These are phyloP conservation scores for Leptobrachium ailaonicum DNA, from an alignment of 2,113 vertebrate species.

Conservation along the genomic window DNA sequence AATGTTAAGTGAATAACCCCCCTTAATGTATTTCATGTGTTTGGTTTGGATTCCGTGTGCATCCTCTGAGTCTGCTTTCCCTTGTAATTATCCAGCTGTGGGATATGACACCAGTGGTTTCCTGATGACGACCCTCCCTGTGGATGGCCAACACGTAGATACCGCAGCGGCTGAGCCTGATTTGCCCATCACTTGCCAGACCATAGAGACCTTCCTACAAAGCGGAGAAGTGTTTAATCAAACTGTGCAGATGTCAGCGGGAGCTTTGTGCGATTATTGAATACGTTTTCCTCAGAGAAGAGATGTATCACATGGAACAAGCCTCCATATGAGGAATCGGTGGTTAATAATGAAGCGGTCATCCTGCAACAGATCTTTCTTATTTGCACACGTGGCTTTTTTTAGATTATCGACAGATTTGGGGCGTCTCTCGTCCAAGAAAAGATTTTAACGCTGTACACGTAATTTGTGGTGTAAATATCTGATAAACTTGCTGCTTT, in stretches of 20 bases:
- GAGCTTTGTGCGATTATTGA: neutral
- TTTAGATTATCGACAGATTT: neutral
- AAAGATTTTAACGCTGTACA: neutral
- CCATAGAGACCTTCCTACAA: slow-evolving; percentile 19
- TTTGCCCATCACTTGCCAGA: neutral
- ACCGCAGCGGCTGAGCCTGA: neutral
- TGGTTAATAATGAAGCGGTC: too few relatives aligned
- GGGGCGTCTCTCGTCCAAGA: neutral
- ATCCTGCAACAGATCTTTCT: neutral
- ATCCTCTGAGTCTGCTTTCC: too few relatives aligned
- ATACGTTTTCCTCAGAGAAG: neutral
- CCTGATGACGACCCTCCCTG: slow-evolving; percentile 69
- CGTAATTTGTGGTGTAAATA: neutral
- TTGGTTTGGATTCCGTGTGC: neutral
- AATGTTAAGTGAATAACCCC: too few relatives aligned
- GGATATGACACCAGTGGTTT: slow-evolving; percentile 97
- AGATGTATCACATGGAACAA: neutral
- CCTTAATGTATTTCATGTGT: too few relatives aligned
- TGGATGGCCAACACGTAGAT: slow-evolving; percentile 28
- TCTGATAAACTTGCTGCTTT: neutral
- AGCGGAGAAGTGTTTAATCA: slow-evolving; percentile 54
- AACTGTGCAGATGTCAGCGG: slow-evolving; percentile 16
- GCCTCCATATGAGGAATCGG: too few relatives aligned
- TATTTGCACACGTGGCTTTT: neutral
- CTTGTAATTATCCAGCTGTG: slow-evolving; percentile 74